Conservation (phyloP, 2,797 vertebrate genomes). For the Phataginus tricuspis region DNA sequence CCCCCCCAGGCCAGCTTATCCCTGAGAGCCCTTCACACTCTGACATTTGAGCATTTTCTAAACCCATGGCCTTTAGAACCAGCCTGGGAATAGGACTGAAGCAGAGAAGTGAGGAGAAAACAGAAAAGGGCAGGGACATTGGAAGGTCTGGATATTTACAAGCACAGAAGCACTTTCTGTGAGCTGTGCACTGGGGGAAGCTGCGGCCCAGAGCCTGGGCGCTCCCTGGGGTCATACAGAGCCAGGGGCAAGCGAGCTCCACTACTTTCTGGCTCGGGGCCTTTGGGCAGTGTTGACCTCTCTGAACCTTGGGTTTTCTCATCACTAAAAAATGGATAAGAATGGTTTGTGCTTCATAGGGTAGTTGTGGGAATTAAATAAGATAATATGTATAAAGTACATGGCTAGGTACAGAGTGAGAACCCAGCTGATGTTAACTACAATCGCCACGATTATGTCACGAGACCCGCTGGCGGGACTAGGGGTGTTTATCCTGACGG, state of each 20-base stretch:
- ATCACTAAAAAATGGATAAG: neutral
- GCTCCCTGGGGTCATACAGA: neutral
- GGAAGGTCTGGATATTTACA: neutral
- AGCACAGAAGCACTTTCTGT: neutral
- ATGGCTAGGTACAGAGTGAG: neutral
- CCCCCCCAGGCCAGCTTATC: neutral
- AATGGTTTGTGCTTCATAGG: neutral
- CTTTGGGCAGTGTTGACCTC: neutral
- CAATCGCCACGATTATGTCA: too few species aligned
- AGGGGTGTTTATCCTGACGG: neutral
- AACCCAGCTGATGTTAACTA: neutral
- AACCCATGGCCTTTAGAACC: neutral
- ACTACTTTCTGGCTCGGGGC: neutral
- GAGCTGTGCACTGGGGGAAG: neutral
- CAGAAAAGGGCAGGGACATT: neutral
- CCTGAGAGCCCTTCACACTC: neutral
- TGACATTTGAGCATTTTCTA: neutral
- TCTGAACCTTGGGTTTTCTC: neutral
- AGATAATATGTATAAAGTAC: rapidly evolving
- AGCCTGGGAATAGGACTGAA: neutral
- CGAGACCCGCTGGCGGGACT: neutral
- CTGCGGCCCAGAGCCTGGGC: neutral
- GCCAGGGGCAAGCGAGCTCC: neutral
- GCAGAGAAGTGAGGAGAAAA: neutral
- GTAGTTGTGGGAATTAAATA: neutral